Evolutionary conservation across 2,888 invertebrate genomes (phyloP).

Genomic region (Lypha dubia): DNA sequence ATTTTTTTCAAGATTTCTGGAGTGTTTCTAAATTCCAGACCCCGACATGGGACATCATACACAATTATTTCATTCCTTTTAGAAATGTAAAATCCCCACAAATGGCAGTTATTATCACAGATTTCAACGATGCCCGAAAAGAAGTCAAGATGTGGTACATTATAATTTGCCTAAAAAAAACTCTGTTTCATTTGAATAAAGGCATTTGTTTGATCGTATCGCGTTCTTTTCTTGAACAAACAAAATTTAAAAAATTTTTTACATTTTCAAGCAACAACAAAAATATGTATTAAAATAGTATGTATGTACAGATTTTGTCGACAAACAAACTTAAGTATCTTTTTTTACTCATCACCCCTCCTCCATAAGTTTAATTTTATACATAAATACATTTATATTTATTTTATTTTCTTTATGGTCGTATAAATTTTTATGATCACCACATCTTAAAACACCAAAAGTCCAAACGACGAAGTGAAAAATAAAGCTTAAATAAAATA

Average conservation of each 20-base stretch:
- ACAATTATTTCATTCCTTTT: too few relatives aligned
- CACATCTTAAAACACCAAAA: constrained; percentile 27
- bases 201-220: too few relatives aligned
- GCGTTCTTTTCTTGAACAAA: neutral
- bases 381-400: constrained; percentile 43
- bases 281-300: neutral
- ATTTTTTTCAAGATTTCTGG: too few relatives aligned
- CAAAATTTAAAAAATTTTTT: neutral
- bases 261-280: neutral
- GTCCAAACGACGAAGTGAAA: constrained; percentile 1
- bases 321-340: neutral
- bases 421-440: constrained; percentile 55
- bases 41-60: too few relatives aligned
- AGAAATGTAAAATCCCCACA: too few relatives aligned
- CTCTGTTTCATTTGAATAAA: too few relatives aligned
- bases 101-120: too few relatives aligned
- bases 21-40: too few relatives aligned
- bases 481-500: constrained; percentile 20
- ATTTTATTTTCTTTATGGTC: constrained; percentile 50
- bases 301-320: neutral
- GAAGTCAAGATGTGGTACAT: too few relatives aligned
- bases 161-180: too few relatives aligned
- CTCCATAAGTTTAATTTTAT: constrained; percentile 3
- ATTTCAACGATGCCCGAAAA: too few relatives aligned
- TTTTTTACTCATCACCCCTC: neutral